Evolutionary conservation across 2,797 vertebrate genomes (phyloP), one percentile per base, ranked within the genome.

Genomic region (Eulemur albifrons): DNA sequence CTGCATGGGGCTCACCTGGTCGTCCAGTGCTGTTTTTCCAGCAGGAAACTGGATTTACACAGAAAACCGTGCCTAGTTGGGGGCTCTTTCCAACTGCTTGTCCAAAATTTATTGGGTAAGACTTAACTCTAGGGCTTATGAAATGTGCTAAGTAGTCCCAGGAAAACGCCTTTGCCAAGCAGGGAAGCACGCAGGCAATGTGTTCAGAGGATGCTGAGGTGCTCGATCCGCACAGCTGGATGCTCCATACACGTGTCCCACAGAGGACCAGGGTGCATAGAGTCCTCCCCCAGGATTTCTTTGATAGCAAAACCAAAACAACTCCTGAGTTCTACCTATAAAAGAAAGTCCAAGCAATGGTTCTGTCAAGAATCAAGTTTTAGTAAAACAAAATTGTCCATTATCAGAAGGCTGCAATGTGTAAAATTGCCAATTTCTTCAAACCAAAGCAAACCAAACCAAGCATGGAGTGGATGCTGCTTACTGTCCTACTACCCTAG

Each of bases 121-220:
- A 17, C 20, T 45, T 11, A 38, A 23, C 70, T 43, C 14, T 1
- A 50, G 11, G 35, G 40, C 21, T 40, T 50, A 18, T 0, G 5
- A 80, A 38, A 59, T 14, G 5, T 21, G 8, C 2, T 59, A 17
- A 23, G 13, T 61, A 9, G 40, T 40, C 15, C 35, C 23, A n/a
- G 70, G 13, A 67, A 45, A 70, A 80, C 4, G 7, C 48, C 8
- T 67, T 61, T 69, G 40, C 69, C 25, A 27, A 14, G 8, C 21
- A 23, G 79, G 59, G 38, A 52, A n/a, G 1, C 12, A 1, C 1
- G 0, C 17, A 35, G 27, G 25, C n/a, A 57, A 0, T 0, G 0
- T 8, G 2, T 7, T 61, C 30, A 27, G 73, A 86, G 67, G 63
- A 12, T 6, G 4, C 9, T 2, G 15, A 14, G 27, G 40, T 15